Evolutionary conservation across 2,888 invertebrate species (phyloP), one percentile per base, ranked within the genome.

Genomic region (Alcis repandata): DNA sequence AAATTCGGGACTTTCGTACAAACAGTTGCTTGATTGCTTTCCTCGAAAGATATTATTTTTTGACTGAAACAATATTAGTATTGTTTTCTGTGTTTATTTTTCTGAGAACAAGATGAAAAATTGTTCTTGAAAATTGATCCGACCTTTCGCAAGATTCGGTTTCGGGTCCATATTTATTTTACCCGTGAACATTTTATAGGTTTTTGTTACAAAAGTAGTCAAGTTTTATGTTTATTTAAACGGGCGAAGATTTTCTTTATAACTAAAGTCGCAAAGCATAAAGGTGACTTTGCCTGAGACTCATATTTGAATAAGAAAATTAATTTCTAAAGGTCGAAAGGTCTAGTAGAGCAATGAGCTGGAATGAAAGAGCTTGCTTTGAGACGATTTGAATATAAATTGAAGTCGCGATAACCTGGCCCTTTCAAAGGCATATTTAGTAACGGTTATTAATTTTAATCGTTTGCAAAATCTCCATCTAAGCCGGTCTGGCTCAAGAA

Each of bases 261-360:
- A 33, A 43, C 27, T 19, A 33, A 32, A 53, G 17, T 17, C 17
- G 2, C 7, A 43, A 20, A 19, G 11, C n/a, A n/a, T 22, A n/a
- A 22, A 46, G 22, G n/a, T 46, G 54, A 49, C 51, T n/a, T 19
- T 45, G 45, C 15, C 22, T 38, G 36, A 59, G 54, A 46, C 22
- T 46, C 22, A 52, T 59, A 48, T 68, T 68, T 65, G 64, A 62
- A 68, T 38, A 57, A 57, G 60, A 58, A 52, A 52, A 62, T 65
- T 65, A 59, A 62, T 65, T 68, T 59, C 27, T 48, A 52, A 65
- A 63, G 52, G 63, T 60, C 33, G 57, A 57, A 57, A 56, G 59
- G 41, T 13, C 52, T 59, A 32, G 56, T 59, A 32, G 56, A 41
- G 59, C 65, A 68, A 65, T 68, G 62, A 56, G 19, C 36, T 62